Conservation (phyloP, 2,113 vertebrate species). For the Corapipo altera region DNA sequence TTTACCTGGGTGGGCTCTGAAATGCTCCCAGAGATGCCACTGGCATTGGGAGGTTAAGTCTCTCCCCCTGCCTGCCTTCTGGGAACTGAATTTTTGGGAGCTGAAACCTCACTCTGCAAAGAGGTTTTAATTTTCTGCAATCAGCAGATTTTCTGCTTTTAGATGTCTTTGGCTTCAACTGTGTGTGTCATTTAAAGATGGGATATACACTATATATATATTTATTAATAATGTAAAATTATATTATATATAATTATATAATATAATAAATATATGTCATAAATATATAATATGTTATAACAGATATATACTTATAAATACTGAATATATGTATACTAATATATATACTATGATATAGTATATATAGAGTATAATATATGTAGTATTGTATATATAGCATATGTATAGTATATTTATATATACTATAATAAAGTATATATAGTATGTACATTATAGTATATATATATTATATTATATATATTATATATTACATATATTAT, state of each 20-base stretch:
- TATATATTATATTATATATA: neutral
- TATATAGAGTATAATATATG: neutral
- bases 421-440: neutral
- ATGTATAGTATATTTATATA: neutral
- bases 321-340: neutral
- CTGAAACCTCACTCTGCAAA: neutral
- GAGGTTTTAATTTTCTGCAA: neutral
- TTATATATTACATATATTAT: neutral
- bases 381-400: no score
- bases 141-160: neutral
- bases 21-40: neutral
- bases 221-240: neutral
- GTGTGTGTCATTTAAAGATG: neutral
- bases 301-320: no score
- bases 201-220: neutral
- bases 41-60: rapidly evolving
- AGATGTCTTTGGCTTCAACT: neutral
- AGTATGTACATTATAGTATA: neutral
- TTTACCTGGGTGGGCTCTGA: neutral
- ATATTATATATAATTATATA: no score
- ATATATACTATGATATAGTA: neutral
- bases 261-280: neutral
- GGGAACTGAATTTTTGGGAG: neutral
- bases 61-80: neutral
- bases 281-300: no score